These are phyloP conservation scores for Agelas oroides DNA, from an alignment of 37 sponge, comb jelly and placozoan genomes.

Conservation along the genomic window DNA sequence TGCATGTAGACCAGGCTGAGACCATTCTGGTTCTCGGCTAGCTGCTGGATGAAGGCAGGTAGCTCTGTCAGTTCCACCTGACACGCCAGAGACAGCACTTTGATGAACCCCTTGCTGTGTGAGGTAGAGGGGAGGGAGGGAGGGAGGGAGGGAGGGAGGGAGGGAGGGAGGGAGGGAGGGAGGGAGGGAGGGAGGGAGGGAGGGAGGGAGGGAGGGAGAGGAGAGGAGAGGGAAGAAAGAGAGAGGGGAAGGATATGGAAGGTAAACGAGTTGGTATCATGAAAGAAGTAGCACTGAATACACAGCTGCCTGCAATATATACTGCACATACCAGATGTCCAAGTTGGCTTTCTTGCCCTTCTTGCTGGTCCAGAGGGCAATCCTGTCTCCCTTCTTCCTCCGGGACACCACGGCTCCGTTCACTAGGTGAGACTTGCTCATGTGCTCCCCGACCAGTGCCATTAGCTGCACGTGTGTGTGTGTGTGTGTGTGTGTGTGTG, in stretches of 20 bases:
- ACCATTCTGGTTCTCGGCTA: slow-evolving; percentile 34
- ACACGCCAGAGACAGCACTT: slow-evolving; percentile 15
- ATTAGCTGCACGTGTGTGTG: slow-evolving; percentile 54
- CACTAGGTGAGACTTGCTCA: slow-evolving; percentile 17
- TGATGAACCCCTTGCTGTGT: slow-evolving; percentile 26
- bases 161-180: slow-evolving; percentile 12
- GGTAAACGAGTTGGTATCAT: too few species aligned
- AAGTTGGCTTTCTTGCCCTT: slow-evolving; percentile 37
- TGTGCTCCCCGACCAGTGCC: slow-evolving; percentile 47
- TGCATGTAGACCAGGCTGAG: slow-evolving; percentile 57
- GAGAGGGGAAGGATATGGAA: too few species aligned
- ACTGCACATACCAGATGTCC: slow-evolving; percentile 61
- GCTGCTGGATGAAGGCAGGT: slow-evolving; percentile 20
- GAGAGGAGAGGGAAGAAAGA: neutral
- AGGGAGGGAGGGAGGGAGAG: slow-evolving; percentile 16
- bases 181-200: neutral
- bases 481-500: too few species aligned
- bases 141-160: neutral
- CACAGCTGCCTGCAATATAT: too few species aligned
- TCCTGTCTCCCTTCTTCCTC: slow-evolving; percentile 64
- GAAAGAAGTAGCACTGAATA: too few species aligned
- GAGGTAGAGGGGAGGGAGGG: neutral
- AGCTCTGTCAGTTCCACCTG: slow-evolving; percentile 1
- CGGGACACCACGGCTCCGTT: slow-evolving; percentile 67
- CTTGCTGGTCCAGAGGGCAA: slow-evolving; percentile 66